phyloP scores from a whole-genome alignment of 2,797 vertebrate genomes.

The Lagorchestes hirsutus region DNA sequence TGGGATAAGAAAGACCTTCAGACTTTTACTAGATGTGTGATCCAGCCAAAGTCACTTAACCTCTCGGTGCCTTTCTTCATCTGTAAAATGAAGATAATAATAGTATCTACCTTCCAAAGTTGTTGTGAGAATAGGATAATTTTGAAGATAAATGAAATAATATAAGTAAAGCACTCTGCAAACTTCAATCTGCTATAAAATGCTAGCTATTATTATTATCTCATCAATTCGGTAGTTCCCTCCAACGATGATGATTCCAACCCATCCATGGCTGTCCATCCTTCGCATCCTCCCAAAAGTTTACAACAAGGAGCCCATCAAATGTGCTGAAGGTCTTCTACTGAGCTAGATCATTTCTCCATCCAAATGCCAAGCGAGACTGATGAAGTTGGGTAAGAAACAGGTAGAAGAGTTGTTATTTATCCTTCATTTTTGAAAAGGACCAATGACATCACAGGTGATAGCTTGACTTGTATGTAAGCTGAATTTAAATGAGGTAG shows the following conservation, averaged over 20 bases:
- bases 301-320: not conserved
- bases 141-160: not conserved
- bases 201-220: not conserved
- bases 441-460: not conserved
- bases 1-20: not conserved
- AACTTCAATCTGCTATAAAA: not conserved
- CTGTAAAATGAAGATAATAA: not conserved
- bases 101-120: not conserved
- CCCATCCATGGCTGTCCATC: not conserved
- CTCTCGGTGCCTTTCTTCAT: no score
- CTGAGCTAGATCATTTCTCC: not conserved
- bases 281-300: not conserved
- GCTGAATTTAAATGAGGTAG: not conserved
- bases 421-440: not conserved
- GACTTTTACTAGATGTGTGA: no score
- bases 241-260: not conserved
- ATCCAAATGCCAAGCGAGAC: not conserved
- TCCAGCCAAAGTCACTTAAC: no score
- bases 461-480: not conserved
- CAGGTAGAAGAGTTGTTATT: not conserved
- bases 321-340: not conserved
- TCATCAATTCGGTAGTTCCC: not conserved
- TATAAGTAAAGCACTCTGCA: not conserved
- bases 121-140: not conserved
- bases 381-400: not conserved